A percentile compares a stretch with the other conserved stretches of the same genome.
These are phyloP conservation scores for Cynodonichthys magdalenae DNA, from an alignment of 2,797 vertebrate species.

Conservation along the genomic window DNA sequence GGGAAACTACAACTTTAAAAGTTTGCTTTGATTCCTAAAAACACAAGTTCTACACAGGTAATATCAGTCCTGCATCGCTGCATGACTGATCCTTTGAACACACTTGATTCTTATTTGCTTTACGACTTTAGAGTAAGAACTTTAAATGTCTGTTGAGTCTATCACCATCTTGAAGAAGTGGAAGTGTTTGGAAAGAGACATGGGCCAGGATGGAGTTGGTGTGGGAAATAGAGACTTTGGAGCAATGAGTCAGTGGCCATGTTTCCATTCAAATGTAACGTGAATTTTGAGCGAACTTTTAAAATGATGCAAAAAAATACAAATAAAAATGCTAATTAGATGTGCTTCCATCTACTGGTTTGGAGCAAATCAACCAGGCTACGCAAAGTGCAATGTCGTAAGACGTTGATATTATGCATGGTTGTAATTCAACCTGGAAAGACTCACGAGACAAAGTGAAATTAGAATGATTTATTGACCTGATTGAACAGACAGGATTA, in stretches of 20 bases:
- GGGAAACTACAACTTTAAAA: conserved; percentile 11
- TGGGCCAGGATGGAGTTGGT: conserved; percentile 29
- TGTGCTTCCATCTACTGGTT: too few relatives aligned
- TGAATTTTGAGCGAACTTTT: too few relatives aligned
- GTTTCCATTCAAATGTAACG: too few relatives aligned
- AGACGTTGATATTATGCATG: too few relatives aligned
- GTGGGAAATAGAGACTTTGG: conserved; percentile 24
- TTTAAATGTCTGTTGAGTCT: conserved; percentile 8
- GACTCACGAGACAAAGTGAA: too few relatives aligned
- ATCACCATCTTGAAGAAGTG: conserved; percentile 21
- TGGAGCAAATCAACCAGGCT: too few relatives aligned
- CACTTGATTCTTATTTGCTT: conserved; percentile 18
- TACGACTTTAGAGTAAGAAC: neutral
- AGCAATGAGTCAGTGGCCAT: conserved; percentile 10
- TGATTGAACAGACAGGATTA: too few relatives aligned
- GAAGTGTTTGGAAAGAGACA: conserved; percentile 36
- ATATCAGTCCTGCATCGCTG: conserved; percentile 7
- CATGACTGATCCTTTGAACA: conserved; percentile 22
- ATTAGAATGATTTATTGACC: too few relatives aligned
- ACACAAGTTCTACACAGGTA: conserved; percentile 44
- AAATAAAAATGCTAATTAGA: too few relatives aligned
- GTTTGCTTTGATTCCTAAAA: conserved; percentile 22
- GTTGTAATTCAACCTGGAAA: too few relatives aligned
- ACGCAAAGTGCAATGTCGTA: too few relatives aligned
- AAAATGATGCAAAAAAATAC: too few relatives aligned